phyloP scores from a whole-genome alignment of 2,113 vertebrate species.

The Centrocercus urophasianus region DNA sequence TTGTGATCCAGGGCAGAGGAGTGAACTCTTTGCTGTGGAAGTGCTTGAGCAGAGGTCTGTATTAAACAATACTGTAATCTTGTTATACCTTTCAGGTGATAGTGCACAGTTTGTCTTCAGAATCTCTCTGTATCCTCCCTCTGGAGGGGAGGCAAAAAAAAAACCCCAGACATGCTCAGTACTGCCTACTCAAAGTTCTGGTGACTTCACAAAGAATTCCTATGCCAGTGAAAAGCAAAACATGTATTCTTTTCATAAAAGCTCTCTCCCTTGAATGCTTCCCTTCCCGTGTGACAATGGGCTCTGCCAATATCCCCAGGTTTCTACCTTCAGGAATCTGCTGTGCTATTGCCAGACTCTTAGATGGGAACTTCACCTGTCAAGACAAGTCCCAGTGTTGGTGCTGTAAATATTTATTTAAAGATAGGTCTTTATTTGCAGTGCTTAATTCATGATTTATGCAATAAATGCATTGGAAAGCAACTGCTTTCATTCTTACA shows the following conservation, averaged over 20 bases:
- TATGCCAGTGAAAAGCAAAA: not conserved
- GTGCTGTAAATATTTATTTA: not conserved
- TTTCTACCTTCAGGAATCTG: not conserved
- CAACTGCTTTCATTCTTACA: not conserved
- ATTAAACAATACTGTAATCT: not conserved
- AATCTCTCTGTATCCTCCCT: not conserved
- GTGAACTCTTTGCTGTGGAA: not conserved
- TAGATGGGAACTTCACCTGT: not conserved
- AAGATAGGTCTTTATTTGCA: not conserved
- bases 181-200: not conserved
- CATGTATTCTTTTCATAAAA: not conserved
- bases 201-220: not conserved
- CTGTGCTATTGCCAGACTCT: not conserved
- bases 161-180: not conserved
- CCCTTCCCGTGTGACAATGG: not conserved
- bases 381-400: not conserved
- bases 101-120: not conserved
- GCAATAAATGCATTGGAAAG: not conserved
- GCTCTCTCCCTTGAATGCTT: accelerated
- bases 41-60: not conserved
- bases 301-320: not conserved
- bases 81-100: not conserved
- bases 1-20: not conserved
- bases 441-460: not conserved
- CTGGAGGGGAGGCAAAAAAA: not conserved